A percentile compares a stretch with the other conserved stretches of the same genome.
Conservation (phyloP, 2,888 invertebrate genomes). For the Brachyptera risi region DNA sequence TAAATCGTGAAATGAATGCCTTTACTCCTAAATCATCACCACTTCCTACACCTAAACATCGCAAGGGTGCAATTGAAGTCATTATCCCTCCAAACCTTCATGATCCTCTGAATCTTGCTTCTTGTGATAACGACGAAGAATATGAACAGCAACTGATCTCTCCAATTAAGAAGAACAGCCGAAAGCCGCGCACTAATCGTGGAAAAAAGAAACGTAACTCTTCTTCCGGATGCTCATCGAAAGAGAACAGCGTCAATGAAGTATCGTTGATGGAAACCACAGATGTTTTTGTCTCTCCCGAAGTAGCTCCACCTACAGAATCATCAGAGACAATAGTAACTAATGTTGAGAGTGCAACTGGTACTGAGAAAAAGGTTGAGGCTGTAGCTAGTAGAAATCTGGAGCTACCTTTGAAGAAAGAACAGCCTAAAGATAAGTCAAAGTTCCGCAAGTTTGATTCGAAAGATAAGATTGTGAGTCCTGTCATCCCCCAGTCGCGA, state of each 20-base stretch:
- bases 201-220: constrained; percentile 59
- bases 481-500: constrained; percentile 85
- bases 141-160: constrained; percentile 76
- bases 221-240: constrained; percentile 41
- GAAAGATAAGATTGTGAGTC: constrained; percentile 87
- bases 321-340: too few relatives aligned
- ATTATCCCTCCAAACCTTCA: constrained; percentile 89
- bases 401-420: constrained; percentile 35
- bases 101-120: constrained; percentile 79
- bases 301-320: neutral
- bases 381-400: neutral
- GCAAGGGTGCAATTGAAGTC: constrained; percentile 79
- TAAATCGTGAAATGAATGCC: constrained; percentile 69
- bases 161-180: constrained; percentile 54
- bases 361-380: too few relatives aligned
- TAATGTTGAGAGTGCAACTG: too few relatives aligned
- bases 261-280: neutral
- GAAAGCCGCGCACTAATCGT: constrained; percentile 51
- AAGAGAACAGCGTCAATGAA: constrained; percentile 41
- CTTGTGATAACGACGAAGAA: constrained; percentile 70
- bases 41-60: constrained; percentile 73
- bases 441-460: constrained; percentile 50
- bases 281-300: neutral
- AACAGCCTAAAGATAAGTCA: neutral
- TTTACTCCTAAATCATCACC: constrained; percentile 92